phyloP scores from a whole-genome alignment of 1,140 invertebrate genomes.

The Stratiolaelaps scimitus region DNA sequence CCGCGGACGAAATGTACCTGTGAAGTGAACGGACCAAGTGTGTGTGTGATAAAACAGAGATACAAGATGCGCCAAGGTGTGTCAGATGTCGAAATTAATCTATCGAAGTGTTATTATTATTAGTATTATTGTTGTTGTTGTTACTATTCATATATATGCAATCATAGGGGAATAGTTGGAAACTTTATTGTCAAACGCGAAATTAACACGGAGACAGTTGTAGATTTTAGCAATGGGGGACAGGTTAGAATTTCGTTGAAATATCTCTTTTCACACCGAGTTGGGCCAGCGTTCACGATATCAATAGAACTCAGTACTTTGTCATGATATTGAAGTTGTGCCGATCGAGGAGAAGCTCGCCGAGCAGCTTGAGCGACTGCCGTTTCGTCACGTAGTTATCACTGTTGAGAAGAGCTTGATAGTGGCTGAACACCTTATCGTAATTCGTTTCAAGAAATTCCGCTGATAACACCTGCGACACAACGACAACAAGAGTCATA shows the following conservation, averaged over 20 bases:
- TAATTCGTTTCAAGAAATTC: conserved; percentile 98
- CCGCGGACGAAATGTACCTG: conserved; percentile 94
- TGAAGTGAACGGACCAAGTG: no score
- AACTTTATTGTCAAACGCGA: no score
- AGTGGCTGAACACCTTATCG: conserved; percentile 90
- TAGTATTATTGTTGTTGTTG: no score
- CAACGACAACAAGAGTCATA: no score
- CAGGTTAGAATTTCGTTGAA: no score
- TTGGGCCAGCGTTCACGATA: no score
- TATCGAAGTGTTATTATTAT: no score
- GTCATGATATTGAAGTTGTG: conserved; percentile 92
- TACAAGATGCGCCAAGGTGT: no score
- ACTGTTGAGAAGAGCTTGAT: conserved; percentile 91
- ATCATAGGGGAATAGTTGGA: neutral
- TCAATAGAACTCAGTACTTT: conserved; percentile 40
- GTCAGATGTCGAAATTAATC: no score
- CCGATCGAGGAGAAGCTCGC: conserved; percentile 90
- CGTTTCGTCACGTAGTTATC: conserved; percentile 96
- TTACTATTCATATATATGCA: no score
- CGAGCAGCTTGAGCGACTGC: conserved; percentile 86
- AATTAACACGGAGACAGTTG: no score
- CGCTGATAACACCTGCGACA: conserved; percentile 54
- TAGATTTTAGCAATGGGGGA: conserved; percentile 11
- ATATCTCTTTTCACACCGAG: no score
- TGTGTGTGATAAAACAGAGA: conserved; percentile 80